phyloP scores from a whole-genome alignment of 2,113 vertebrate genomes.

The Cyphomyrus plagiostoma region DNA sequence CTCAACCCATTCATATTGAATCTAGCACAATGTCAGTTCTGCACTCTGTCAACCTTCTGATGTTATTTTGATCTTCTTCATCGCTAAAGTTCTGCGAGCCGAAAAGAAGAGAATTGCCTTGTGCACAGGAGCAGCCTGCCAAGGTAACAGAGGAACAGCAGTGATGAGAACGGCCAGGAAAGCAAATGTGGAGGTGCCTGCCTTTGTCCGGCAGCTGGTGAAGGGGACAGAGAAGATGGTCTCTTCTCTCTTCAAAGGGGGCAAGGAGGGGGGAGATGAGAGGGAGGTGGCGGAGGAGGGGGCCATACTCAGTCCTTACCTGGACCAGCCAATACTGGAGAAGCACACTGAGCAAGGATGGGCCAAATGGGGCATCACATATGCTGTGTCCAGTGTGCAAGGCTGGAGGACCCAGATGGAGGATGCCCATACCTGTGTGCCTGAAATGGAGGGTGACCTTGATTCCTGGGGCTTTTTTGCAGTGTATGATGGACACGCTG shows the following conservation, averaged over 20 bases:
- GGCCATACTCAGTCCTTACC: conserved; percentile 49
- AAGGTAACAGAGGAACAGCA: conserved; percentile 15
- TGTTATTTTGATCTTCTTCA: conserved; percentile 50
- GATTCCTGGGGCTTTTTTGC: conserved; percentile 66
- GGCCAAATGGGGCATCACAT: conserved; percentile 49
- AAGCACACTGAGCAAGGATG: conserved; percentile 58
- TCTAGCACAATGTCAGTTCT: conserved; percentile 26
- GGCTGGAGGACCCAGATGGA: conserved; percentile 72
- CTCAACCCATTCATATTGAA: conserved; percentile 39
- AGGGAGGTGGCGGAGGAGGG: conserved; percentile 53
- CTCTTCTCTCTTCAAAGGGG: conserved; percentile 65
- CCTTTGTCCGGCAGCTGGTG: conserved; percentile 64
- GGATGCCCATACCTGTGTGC: conserved; percentile 62
- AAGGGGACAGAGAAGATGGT: conserved; percentile 66
- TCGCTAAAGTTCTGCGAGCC: conserved; percentile 38
- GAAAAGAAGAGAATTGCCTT: conserved; percentile 33
- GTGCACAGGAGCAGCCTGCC: conserved; percentile 32
- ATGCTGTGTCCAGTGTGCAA: conserved; percentile 63
- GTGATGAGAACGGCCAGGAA: conserved; percentile 61
- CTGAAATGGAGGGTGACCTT: conserved; percentile 49
- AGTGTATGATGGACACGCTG: conserved; percentile 69
- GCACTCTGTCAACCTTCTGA: conserved; percentile 17
- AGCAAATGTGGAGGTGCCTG: conserved; percentile 63
- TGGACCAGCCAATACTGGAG: conserved; percentile 55
- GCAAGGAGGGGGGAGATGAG: conserved; percentile 46